Base-by-base conservation (phyloP, 2,888 invertebrate genomes). In the Strigamia crassipes region DNA sequence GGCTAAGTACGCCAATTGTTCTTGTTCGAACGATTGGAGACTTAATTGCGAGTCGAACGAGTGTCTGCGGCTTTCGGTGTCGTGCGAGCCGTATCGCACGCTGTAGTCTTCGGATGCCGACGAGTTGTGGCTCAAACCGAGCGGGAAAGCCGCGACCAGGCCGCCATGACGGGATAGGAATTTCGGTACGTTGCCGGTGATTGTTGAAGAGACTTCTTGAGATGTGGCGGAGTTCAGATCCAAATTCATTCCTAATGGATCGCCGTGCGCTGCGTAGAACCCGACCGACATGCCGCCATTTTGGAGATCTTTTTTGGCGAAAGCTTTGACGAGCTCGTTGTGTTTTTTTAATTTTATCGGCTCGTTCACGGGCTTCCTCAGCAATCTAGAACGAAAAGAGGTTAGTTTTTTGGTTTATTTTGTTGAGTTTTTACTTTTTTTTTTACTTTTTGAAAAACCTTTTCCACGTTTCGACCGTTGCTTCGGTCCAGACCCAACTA, bases 401-500 rank as follows among this genome's bases (percentile, higher is more conserved):
- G n/a, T 21, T 61, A 61, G 1, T 13, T 46, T 13, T 9, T 46
- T 0, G 1, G 13, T 12, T 1, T n/a, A n/a, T 42, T 42, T 46
- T 46, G 1, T 12, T 6, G 15, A 46, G 1, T 34, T 31, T 21
- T 89, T 96, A 96, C 93, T 93, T 87, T 93, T 91, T 38, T 34
- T 78, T 31, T 73, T 89, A 96, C 96, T 93, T 93, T 87, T 93
- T 91, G 82, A 96, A 89, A 88, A 94, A 95, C 82, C 96, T 91
- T 83, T 92, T 92, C 97, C 97, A 98, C 15, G 94, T 92, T 85
- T 93, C 92, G 8, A 94, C 88, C 6, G 96, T 94, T 56, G 95
- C 93, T 27, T 92, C 91, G 9, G 95, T 96, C 96, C 96, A 97
- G 41, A 96, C 94, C 96, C 96, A 97, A 0, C 95, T 94, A 4